Evolutionary conservation across 2,888 invertebrate species (phyloP).

Genomic region (Allolobophora icterica): DNA sequence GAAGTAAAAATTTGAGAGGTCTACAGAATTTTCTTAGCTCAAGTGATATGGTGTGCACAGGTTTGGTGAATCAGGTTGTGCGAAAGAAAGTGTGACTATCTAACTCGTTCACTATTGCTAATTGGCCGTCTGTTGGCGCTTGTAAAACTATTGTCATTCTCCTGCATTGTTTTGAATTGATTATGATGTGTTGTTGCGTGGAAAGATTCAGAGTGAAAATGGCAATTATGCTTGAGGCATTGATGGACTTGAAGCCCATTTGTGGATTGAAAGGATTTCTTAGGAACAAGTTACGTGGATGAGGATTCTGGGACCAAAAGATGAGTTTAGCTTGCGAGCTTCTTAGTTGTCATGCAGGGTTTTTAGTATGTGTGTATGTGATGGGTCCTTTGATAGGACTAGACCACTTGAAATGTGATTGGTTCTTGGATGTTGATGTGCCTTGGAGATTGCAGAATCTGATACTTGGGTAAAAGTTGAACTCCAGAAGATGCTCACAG

Average conservation of each 20-base stretch:
- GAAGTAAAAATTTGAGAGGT: neutral
- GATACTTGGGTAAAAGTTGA: neutral
- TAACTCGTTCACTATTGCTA: neutral
- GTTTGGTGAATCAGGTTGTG: neutral
- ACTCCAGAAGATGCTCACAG: no score
- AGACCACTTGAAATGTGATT: conserved; percentile 8
- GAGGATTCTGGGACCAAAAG: neutral
- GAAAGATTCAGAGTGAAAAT: neutral
- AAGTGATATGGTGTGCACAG: neutral
- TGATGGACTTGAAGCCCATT: neutral
- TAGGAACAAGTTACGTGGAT: neutral
- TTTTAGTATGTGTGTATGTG: neutral
- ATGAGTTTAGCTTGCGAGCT: neutral
- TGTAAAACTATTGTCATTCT: neutral
- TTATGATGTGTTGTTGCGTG: neutral
- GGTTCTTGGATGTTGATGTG: neutral
- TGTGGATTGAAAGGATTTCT: neutral
- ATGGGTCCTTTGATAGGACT: neutral
- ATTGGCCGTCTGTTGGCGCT: neutral
- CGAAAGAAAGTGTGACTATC: neutral
- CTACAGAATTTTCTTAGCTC: neutral
- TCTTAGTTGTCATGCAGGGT: neutral
- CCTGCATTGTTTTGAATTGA: neutral
- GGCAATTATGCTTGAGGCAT: neutral
- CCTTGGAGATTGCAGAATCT: neutral